phyloP scores from a whole-genome alignment of 1,140 invertebrate genomes.

The Ceratina calcarata region DNA sequence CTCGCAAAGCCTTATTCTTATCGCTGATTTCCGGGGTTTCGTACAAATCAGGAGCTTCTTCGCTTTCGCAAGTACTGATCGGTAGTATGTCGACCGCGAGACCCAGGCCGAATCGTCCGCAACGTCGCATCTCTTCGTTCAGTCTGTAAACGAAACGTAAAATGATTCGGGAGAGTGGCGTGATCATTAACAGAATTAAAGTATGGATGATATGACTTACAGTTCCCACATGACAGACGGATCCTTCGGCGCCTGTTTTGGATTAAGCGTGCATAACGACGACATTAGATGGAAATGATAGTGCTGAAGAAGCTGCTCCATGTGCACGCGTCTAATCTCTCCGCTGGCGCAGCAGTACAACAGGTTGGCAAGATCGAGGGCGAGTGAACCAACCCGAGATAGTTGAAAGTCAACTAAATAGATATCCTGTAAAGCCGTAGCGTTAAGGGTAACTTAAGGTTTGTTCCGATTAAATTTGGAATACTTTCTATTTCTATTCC shows the following conservation, averaged over 20 bases:
- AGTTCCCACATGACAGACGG: constrained; percentile 78
- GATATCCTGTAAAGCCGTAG: constrained; percentile 79
- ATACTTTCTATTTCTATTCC: constrained; percentile 5
- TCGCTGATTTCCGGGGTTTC: constrained; percentile 76
- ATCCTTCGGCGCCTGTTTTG: constrained; percentile 78
- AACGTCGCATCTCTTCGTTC: constrained; percentile 84
- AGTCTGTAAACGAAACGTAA: constrained; percentile 75
- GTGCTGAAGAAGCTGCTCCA: constrained; percentile 82
- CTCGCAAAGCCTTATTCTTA: constrained; percentile 60
- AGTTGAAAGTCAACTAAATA: constrained; percentile 87
- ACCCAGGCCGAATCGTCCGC: constrained; percentile 85
- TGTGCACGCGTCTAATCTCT: constrained; percentile 81
- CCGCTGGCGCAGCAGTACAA: constrained; percentile 85
- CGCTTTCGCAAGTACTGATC: constrained; percentile 86
- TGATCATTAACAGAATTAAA: neutral
- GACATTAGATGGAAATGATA: constrained; percentile 82
- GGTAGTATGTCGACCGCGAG: constrained; percentile 86
- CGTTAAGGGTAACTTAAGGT: constrained; percentile 40
- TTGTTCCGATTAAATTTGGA: constrained; percentile 11
- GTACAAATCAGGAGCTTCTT: constrained; percentile 86
- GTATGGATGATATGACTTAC: constrained; percentile 77
- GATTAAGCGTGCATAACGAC: constrained; percentile 77
- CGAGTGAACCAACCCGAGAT: constrained; percentile 85
- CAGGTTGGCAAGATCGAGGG: constrained; percentile 85
- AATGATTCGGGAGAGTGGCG: neutral